Evolutionary conservation across 2,113 vertebrate genomes (phyloP).

Genomic region (Tursiops truncatus): DNA sequence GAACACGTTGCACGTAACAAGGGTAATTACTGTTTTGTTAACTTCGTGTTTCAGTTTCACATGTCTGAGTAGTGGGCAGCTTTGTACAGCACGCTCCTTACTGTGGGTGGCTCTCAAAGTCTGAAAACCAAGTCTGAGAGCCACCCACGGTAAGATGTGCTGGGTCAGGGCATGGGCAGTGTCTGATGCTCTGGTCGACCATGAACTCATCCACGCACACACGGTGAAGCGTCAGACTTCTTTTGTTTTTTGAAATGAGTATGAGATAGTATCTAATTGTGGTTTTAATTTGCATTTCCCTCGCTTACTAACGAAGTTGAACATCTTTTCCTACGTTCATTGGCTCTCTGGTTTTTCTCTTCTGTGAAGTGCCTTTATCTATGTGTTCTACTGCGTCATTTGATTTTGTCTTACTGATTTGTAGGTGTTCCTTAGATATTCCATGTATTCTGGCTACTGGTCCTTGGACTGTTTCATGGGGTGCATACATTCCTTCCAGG

Average conservation of each 20-base stretch:
- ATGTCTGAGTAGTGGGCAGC: background rate
- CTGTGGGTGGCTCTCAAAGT: background rate
- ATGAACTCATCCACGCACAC: fast-evolving
- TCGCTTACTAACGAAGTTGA: background rate
- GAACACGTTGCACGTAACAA: background rate
- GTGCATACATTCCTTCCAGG: background rate
- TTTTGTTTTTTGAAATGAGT: background rate
- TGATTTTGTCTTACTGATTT: background rate
- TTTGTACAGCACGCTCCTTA: background rate
- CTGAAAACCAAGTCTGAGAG: too few relatives aligned
- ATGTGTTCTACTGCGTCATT: background rate
- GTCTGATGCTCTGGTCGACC: background rate
- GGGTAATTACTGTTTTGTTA: background rate
- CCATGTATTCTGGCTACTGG: background rate
- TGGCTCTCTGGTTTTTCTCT: background rate
- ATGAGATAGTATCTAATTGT: background rate
- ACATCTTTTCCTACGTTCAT: background rate
- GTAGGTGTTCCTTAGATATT: background rate
- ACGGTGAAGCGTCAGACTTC: background rate
- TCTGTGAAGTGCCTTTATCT: background rate
- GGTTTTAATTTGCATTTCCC: constrained; percentile 18
- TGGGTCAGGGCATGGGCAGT: background rate
- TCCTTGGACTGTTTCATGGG: background rate
- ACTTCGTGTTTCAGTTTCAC: background rate
- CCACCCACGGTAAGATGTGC: too few relatives aligned